phyloP scores from a whole-genome alignment of 2,888 invertebrate genomes.

The Drosophila formosana region DNA sequence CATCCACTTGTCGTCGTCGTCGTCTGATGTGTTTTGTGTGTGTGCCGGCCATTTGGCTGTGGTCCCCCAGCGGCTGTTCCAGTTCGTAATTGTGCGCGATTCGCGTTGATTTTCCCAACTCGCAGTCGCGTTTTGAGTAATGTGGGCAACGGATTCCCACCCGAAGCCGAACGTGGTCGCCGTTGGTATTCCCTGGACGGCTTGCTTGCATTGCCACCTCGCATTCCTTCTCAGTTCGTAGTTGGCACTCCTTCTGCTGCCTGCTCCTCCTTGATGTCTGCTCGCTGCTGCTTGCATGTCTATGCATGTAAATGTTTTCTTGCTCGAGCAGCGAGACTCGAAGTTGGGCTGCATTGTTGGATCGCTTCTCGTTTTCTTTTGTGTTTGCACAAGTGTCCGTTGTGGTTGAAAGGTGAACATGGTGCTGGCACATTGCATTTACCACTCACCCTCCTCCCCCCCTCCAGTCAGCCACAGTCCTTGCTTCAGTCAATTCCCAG shows the following conservation, averaged over 20 bases:
- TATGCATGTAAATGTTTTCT: conserved; percentile 73
- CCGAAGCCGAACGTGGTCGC: not conserved
- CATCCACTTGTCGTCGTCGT: conserved; percentile 11
- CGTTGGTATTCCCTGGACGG: conserved; percentile 39
- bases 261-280: conserved; percentile 10
- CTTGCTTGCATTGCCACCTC: conserved; percentile 21
- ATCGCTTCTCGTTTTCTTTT: conserved; percentile 36
- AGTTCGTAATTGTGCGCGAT: conserved; percentile 65
- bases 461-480: no score
- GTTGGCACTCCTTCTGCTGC: not conserved
- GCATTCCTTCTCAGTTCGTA: conserved; percentile 19
- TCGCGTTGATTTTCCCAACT: conserved; percentile 53
- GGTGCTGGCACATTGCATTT: conserved; percentile 45
- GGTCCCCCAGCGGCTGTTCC: conserved; percentile 46
- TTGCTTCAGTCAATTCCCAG: conserved; percentile 28
- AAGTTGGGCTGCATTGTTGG: conserved; percentile 14
- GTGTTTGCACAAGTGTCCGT: conserved; percentile 77
- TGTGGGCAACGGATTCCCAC: conserved; percentile 26
- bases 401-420: conserved; percentile 78
- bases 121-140: conserved; percentile 38
- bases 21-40: conserved; percentile 45
- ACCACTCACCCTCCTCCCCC: no score
- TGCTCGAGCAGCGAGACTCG: conserved; percentile 38
- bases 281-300: conserved; percentile 55
- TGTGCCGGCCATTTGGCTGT: conserved; percentile 59